Evolutionary conservation across 2,113 vertebrate genomes (phyloP).

Genomic region (Nansenia antarctica): DNA sequence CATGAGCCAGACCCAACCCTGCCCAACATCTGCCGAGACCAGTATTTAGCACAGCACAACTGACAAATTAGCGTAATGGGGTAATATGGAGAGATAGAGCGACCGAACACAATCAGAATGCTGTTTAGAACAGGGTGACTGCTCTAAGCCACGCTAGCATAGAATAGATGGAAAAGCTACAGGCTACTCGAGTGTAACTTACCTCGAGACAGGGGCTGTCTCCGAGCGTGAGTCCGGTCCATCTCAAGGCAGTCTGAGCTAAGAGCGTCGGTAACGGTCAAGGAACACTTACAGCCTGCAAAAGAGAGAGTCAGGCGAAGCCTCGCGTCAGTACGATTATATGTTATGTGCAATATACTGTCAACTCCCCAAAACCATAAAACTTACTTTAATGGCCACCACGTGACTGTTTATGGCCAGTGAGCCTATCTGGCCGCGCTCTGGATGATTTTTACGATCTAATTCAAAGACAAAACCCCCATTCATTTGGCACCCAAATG

Average conservation of each 20-base stretch:
- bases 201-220: conserved; percentile 84
- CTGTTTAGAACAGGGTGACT: conserved; percentile 58
- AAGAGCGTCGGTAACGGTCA: conserved; percentile 76
- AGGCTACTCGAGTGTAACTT: conserved; percentile 76
- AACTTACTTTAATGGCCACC: conserved; percentile 99
- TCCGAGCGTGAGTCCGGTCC: conserved; percentile 78
- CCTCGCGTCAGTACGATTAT: conserved; percentile 97
- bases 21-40: conserved; percentile 74
- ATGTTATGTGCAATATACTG: conserved; percentile 99
- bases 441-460: conserved; percentile 99
- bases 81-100: conserved; percentile 67
- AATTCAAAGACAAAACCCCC: conserved; percentile 99
- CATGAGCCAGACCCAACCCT: conserved; percentile 72
- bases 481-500: conserved; percentile 99
- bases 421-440: conserved; percentile 98
- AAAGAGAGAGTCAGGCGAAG: conserved; percentile 94
- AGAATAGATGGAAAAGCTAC: conserved; percentile 22
- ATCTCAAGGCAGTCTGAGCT: conserved; percentile 50
- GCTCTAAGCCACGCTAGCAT: conserved; percentile 22
- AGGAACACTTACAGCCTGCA: conserved; percentile 90
- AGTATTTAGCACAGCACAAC: conserved; percentile 65
- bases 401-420: conserved; percentile 99
- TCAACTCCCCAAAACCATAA: conserved; percentile 99
- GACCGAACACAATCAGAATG: conserved; percentile 66
- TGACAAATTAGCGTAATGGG: conserved; percentile 73